These are phyloP conservation scores for Drosophila gunungcola DNA, from an alignment of 1,140 invertebrate species.

Conservation along the genomic window DNA sequence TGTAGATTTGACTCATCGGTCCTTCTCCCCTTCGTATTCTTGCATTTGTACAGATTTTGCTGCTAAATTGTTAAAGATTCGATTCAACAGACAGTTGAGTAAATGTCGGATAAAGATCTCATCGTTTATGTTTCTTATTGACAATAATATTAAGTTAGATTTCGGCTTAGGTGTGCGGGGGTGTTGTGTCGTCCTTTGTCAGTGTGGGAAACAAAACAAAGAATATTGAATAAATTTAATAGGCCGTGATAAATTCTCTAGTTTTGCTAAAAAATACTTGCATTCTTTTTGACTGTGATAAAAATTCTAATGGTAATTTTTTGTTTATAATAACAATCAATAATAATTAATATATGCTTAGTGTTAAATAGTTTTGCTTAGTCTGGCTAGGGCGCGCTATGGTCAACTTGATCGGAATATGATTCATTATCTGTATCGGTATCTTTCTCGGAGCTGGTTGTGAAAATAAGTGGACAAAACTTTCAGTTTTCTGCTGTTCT, in stretches of 20 bases:
- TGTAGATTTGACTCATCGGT: slow-evolving; percentile 77
- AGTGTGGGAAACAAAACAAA: slow-evolving; percentile 31
- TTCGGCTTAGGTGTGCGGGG: slow-evolving; percentile 30
- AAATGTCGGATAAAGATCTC: slow-evolving; percentile 45
- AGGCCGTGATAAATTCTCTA: slow-evolving; percentile 47
- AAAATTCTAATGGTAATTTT: slow-evolving; percentile 47
- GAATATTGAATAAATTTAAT: slow-evolving; percentile 23
- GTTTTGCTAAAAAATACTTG: slow-evolving; percentile 50
- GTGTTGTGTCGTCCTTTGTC: slow-evolving; percentile 14
- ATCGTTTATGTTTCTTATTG: slow-evolving; percentile 26
- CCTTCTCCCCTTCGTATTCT: slow-evolving; percentile 27
- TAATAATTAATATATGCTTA: slow-evolving; percentile 31
- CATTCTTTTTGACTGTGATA: slow-evolving; percentile 28
- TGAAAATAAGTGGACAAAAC: slow-evolving; percentile 62
- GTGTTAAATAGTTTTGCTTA: slow-evolving; percentile 47
- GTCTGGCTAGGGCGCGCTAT: slow-evolving; percentile 61
- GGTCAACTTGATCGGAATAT: slow-evolving; percentile 49
- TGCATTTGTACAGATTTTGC: slow-evolving; percentile 68
- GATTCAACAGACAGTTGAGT: slow-evolving; percentile 58
- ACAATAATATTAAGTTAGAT: slow-evolving; percentile 32
- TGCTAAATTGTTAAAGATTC: slow-evolving; percentile 62
- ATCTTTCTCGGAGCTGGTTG: slow-evolving; percentile 41
- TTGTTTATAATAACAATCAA: slow-evolving; percentile 34
- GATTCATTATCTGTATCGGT: slow-evolving; percentile 25
- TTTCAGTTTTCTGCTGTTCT: slow-evolving; percentile 36